A percentile compares a stretch with the other conserved stretches of the same genome.
Evolutionary conservation across 2,113 vertebrate species (phyloP).

Genomic region (Coryphaenoides rupestris): DNA sequence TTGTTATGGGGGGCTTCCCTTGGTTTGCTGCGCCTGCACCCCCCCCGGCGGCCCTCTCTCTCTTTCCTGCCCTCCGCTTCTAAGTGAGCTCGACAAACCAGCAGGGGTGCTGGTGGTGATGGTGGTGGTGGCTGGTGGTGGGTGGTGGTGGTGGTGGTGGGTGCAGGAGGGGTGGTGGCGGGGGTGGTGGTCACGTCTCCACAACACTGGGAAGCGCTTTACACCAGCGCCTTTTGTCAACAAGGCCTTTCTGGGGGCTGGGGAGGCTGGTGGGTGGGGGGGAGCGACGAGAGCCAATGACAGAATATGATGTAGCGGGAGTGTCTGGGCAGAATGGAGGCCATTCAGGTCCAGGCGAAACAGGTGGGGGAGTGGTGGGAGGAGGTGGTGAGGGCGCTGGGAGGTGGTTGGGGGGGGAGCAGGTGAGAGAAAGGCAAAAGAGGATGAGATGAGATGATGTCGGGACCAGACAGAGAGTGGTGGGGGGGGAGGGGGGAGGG

Average conservation of each 20-base stretch:
- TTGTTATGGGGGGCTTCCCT: no score
- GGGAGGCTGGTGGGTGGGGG: no score
- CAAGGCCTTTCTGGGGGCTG: constrained; percentile 48
- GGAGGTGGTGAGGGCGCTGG: constrained; percentile 22
- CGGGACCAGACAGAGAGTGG: no score
- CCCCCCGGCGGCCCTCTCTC: no score
- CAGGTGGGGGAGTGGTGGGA: constrained; percentile 7
- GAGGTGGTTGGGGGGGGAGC: constrained; percentile 11
- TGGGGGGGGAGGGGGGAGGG: not conserved
- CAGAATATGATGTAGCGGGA: constrained; percentile 56
- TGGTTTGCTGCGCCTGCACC: no score
- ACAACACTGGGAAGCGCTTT: constrained; percentile 48
- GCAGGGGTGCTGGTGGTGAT: constrained; percentile 27
- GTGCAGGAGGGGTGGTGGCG: not conserved
- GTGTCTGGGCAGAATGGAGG: constrained; percentile 55
- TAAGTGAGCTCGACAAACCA: constrained; percentile 39
- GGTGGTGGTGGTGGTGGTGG: not conserved
- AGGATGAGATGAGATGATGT: constrained; percentile 13
- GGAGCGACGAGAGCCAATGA: constrained; percentile 45
- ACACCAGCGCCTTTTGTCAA: constrained; percentile 60
- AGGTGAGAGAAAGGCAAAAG: constrained; percentile 40
- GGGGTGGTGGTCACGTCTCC: constrained; percentile 41
- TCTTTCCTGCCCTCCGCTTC: no score
- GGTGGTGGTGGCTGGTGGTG: not conserved
- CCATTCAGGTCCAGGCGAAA: constrained; percentile 38